Evolutionary conservation across 2,113 vertebrate genomes (phyloP).

Genomic region (Eira barbara): DNA sequence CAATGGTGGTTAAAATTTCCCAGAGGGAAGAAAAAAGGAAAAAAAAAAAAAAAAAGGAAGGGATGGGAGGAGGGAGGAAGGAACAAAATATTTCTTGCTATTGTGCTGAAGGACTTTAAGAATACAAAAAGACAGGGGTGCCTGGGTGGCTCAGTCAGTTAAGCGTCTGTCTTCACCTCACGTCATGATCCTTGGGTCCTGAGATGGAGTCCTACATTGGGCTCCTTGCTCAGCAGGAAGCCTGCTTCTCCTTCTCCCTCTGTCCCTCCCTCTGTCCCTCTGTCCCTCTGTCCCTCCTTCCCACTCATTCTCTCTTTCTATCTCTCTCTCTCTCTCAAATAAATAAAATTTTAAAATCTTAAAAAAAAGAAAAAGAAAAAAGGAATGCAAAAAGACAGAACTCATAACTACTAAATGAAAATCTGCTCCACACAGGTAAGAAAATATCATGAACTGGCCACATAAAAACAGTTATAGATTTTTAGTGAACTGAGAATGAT

Average conservation of each 20-base stretch:
- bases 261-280: background rate
- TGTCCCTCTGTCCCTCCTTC: background rate
- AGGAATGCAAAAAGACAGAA: background rate
- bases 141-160: background rate
- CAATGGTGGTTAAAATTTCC: background rate
- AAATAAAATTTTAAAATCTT: background rate
- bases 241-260: background rate
- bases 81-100: background rate
- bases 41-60: too few species aligned
- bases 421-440: background rate
- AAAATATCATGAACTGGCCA: background rate
- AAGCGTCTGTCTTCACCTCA: background rate
- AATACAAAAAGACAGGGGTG: background rate
- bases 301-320: background rate
- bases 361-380: background rate
- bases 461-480: background rate
- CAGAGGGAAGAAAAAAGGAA: background rate
- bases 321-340: background rate
- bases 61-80: background rate
- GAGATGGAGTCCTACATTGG: background rate
- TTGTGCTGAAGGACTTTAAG: background rate
- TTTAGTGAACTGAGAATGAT: too few species aligned
- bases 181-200: background rate
- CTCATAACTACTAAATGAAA: background rate
- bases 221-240: background rate